Base-by-base conservation (phyloP, 2,888 invertebrate genomes). In the Mamestra brassicae region DNA sequence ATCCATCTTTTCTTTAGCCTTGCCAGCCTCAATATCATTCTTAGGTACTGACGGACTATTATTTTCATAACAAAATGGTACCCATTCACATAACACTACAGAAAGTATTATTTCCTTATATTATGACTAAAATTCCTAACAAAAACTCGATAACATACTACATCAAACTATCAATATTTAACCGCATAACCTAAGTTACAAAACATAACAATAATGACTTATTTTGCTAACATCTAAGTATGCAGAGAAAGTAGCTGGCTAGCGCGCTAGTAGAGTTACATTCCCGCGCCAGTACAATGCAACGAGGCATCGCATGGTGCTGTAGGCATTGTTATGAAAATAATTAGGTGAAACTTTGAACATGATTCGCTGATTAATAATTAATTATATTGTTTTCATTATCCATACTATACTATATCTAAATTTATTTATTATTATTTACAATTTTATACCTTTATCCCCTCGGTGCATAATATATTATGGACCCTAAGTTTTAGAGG, bases 271-370 rank as follows among this genome's bases (percentile, higher is more conserved):
- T 82, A 47, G 17, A 69, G 64, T 69, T 52, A 57, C 65, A 82
- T 82, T 82, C 70, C 66, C 83, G 57, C 52, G 71, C 61, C 52
- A 70, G 54, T 42, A 78, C 66, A 78, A 82, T 82, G n/a, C 50
- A 79, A 65, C 69, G 82, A 65, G 34, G 47, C 47, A 57, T 57
- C 63, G 65, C n/a, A 63, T 57, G 36, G 42, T 58, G 42, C 36
- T 1, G 26, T 42, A 38, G 4, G 38, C 54, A 57, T 76, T 78
- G 50, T 78, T 81, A 3, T 60, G 26, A 45, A 55, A 50, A 65
- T 66, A 62, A 58, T 76, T 13, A 50, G 13, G 10, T 65, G 76
- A 81, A 65, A 81, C 42, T 75, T 61, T 11, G 2, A 26, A 76
- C 54, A 7, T 42, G 36, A 69, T 69, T 42, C 55, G 42, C 47